Evolutionary conservation across 2,113 vertebrate genomes (phyloP), one percentile per base, ranked within the genome.

Genomic region (cat (Felis catus)): DNA sequence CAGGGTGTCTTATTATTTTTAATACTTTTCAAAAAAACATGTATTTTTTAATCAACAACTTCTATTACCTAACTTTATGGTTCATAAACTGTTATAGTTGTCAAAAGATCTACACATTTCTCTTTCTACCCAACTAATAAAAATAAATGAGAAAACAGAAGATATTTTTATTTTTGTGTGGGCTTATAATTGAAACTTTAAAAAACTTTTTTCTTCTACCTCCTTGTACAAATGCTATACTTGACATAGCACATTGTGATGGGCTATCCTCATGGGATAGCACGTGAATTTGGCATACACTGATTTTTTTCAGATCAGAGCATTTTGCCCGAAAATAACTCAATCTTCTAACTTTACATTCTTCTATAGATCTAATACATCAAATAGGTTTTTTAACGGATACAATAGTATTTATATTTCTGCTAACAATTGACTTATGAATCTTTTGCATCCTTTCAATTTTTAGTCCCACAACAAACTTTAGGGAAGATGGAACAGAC

Each of bases 31-130:
- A 82, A 91, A 95, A 94, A 98, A 97, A 91, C 86, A 83, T 91
- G 81, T 94, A 93, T 78, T 93, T 97, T 96, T 93, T 96, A 97
- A 97, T 94, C 88, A 97, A 97, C 94, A 97, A 63, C 29, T 97
- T 97, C 73, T 93, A 97, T 97, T 97, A 98, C 84, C 95, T 97
- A 94, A 95, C 81, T 97, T 96, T 96, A 97, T 91, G 95, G 91
- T 73, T 97, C 95, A 96, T 96, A 96, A 97, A 97, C 93, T 82
- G 45, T 95, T 96, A 96, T 76, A 89, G 96, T 92, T 94, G 41
- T 92, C 86, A 97, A 80, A 92, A 89, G 39, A 84, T 94, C 83
- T 87, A 91, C 84, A 71, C 0, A 2, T 83, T 66, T 94, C 92
- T 96, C 61, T 92, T 90, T 96, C n/a, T 95, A 94, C 21, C 31